Percentiles rank a stretch among this genome's conserved stretches.
Conservation (phyloP, 2,797 vertebrate genomes). For the Thaleichthys pacificus region DNA sequence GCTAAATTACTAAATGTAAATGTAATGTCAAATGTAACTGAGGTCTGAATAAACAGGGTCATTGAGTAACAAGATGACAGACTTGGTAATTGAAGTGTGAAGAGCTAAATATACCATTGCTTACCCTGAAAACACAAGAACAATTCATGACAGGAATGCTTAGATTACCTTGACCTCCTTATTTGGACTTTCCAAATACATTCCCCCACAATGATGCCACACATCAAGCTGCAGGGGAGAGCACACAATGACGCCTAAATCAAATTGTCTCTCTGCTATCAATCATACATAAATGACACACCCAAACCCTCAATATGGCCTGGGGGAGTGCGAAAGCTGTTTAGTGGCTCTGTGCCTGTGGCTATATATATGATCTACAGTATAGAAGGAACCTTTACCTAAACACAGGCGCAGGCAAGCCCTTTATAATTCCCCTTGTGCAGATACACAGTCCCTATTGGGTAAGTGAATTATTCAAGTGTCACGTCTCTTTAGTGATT, state of each 20-base stretch:
- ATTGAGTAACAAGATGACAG: not conserved
- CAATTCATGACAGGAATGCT: conserved; percentile 7
- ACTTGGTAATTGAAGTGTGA: too few relatives aligned
- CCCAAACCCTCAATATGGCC: conserved; percentile 34
- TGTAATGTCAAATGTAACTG: too few relatives aligned
- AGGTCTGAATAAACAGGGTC: not conserved
- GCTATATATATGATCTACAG: conserved; percentile 53
- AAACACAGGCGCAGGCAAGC: conserved; percentile 49
- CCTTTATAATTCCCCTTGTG: conserved; percentile 30
- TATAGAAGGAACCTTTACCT: conserved; percentile 40
- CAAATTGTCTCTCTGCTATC: conserved; percentile 38
- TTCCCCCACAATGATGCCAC: not conserved
- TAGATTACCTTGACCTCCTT: not conserved
- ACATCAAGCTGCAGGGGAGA: not conserved
- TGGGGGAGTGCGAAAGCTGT: conserved; percentile 38
- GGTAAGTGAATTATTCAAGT: conserved; percentile 55
- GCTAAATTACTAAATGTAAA: too few relatives aligned
- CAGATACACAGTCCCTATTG: conserved; percentile 38
- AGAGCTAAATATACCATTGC: not conserved
- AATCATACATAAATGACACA: conserved; percentile 49
- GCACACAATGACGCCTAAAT: conserved; percentile 38
- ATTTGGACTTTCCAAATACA: conserved; percentile 10
- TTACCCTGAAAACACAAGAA: not conserved
- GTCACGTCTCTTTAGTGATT: conserved; percentile 47
- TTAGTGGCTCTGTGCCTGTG: conserved; percentile 26